Evolutionary conservation across 2,888 invertebrate genomes (phyloP).

Genomic region (Tipula lateralis): DNA sequence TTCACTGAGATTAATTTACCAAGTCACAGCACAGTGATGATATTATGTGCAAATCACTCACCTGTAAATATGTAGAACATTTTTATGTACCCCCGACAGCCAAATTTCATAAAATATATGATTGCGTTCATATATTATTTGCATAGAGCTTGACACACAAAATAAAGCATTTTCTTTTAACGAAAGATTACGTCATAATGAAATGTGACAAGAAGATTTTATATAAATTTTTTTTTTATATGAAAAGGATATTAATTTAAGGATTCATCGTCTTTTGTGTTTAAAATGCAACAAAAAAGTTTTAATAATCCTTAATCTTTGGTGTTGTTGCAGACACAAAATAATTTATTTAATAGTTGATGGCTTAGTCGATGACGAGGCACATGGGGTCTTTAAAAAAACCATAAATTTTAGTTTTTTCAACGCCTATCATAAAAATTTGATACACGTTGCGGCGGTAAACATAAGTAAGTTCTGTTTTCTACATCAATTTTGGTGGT

Average conservation of each 20-base stretch:
- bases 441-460: no score
- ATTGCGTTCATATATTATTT: not conserved
- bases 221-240: not conserved
- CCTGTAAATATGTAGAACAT: not conserved
- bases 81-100: not conserved
- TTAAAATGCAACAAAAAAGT: not conserved
- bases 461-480: no score
- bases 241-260: not conserved
- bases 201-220: not conserved
- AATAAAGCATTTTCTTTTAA: not conserved
- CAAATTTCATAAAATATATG: not conserved
- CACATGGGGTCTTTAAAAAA: no score
- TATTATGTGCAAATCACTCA: constrained; percentile 24
- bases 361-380: no score
- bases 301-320: not conserved
- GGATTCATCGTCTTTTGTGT: not conserved
- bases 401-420: no score
- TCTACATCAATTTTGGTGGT: no score
- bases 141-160: not conserved
- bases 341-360: not conserved
- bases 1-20: not conserved
- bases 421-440: no score
- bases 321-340: not conserved
- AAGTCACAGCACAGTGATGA: not conserved
- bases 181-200: not conserved